Base-by-base conservation (phyloP, 2,888 invertebrate species). In the Cheilosia urbana region DNA sequence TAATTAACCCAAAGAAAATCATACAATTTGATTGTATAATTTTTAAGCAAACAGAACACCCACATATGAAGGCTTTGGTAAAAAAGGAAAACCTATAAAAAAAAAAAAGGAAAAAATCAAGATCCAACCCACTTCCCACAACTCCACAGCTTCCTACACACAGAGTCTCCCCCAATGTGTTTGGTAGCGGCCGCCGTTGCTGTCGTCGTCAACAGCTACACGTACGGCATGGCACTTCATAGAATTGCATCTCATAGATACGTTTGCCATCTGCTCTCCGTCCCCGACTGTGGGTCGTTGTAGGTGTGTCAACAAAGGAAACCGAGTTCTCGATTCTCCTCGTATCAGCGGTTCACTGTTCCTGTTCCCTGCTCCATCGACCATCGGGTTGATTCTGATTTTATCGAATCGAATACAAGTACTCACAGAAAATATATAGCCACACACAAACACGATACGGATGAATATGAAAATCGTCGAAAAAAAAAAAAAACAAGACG, bases 231-330 rank as follows among this genome's bases (percentile, higher is more conserved):
- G 37, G 53, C 47, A 42, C 58, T 58, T 76, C 66, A 60, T 62
- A 40, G 62, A 62, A 78, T 69, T 69, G 57, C 73, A 83, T 68
- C 62, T 42, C 83, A 73, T 83, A 83, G 83, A 83, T 69, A 84
- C 79, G 24, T 84, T 79, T 57, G 34, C 34, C 55, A 77, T 83
- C 73, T 78, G 73, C 73, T 73, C 73, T 73, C 24, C 72, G 40
- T 80, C 24, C 3, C 47, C 17, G 58, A 55, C 62, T 11, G 62
- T 42, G 83, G 83, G 79, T 71, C 65, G 79, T 68, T 79, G 73
- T 69, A 79, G 83, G 83, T 84, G 83, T 79, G 83, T 79, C 83
- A 84, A 84, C 69, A 84, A 84, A 57, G 79, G 21, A 73, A 69
- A 65, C 58, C 58, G 73, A 73, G 73, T 53, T 75, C 73, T 69